These are phyloP conservation scores for Resseliella maxima DNA, from an alignment of 2,888 invertebrate species.

Conservation along the genomic window DNA sequence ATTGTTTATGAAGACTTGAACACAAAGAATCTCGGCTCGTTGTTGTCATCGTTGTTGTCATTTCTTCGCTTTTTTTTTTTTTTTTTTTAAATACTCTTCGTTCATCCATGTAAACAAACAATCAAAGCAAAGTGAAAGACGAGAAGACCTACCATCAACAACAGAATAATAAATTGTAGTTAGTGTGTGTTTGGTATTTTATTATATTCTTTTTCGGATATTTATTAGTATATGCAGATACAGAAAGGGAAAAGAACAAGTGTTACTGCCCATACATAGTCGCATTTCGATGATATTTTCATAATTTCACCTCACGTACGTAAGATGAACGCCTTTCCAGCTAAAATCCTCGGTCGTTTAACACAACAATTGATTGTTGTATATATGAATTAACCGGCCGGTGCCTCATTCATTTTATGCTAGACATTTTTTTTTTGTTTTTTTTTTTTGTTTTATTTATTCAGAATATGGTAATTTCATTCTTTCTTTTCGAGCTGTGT, in stretches of 20 bases:
- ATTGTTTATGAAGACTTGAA: not conserved
- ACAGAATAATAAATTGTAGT: slow-evolving; percentile 41
- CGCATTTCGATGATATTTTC: slow-evolving; percentile 26
- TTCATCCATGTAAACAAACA: not conserved
- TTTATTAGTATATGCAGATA: not conserved
- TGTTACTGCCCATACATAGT: not conserved
- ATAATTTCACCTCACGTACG: slow-evolving; percentile 49
- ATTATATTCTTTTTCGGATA: not conserved
- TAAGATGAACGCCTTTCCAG: not conserved
- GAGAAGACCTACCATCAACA: slow-evolving; percentile 45
- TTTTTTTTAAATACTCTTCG: not conserved
- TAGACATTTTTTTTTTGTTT: not conserved
- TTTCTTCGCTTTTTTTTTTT: not conserved
- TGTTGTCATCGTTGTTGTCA: not conserved
- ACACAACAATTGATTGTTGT: not conserved
- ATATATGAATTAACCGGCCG: too few species aligned
- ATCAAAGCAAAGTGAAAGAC: slow-evolving; percentile 6
- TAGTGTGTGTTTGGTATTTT: not conserved
- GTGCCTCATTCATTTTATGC: not conserved
- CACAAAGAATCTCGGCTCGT: not conserved
- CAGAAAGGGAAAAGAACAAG: slow-evolving; percentile 1
- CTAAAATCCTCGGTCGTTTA: slow-evolving; percentile 19
- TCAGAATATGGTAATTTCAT: slow-evolving; percentile 36
- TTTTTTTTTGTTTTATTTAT: not conserved
- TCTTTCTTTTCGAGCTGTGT: not conserved